phyloP scores from a whole-genome alignment of 2,888 invertebrate species.

The Sacculina carcini region DNA sequence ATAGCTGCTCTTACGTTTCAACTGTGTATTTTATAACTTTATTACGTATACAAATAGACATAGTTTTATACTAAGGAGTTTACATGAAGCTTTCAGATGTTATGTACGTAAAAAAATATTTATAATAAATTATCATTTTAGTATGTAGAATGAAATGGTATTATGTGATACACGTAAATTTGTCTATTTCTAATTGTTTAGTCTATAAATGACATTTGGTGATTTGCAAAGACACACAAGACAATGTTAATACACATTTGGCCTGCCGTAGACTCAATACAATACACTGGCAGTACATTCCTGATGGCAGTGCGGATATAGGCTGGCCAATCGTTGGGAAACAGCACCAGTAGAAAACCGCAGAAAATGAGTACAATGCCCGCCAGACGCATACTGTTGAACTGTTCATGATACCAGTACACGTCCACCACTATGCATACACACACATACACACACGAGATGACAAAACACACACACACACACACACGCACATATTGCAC shows the following conservation, averaged over 20 bases:
- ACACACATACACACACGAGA: constrained; percentile 8
- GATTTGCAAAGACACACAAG: background rate
- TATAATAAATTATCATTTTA: too few species aligned
- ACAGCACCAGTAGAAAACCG: constrained; percentile 77
- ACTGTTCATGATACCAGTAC: constrained; percentile 53
- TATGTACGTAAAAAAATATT: background rate
- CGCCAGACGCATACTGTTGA: constrained; percentile 84
- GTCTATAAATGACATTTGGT: background rate
- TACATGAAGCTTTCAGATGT: background rate
- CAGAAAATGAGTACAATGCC: constrained; percentile 70
- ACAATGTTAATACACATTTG: background rate
- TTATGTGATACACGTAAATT: background rate
- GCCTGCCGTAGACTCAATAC: background rate
- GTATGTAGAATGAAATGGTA: too few species aligned
- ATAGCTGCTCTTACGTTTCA: background rate
- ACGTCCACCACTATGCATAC: constrained; percentile 47
- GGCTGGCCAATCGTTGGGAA: constrained; percentile 88
- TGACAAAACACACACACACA: too few species aligned
- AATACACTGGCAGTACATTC: constrained; percentile 24
- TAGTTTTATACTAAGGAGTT: background rate
- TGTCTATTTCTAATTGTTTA: background rate
- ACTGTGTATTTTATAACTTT: background rate
- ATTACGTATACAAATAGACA: background rate
- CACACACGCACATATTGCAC: too few species aligned
- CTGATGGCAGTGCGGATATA: constrained; percentile 67